Base-by-base conservation (phyloP, 2,113 vertebrate species). In the Elanoides forficatus region DNA sequence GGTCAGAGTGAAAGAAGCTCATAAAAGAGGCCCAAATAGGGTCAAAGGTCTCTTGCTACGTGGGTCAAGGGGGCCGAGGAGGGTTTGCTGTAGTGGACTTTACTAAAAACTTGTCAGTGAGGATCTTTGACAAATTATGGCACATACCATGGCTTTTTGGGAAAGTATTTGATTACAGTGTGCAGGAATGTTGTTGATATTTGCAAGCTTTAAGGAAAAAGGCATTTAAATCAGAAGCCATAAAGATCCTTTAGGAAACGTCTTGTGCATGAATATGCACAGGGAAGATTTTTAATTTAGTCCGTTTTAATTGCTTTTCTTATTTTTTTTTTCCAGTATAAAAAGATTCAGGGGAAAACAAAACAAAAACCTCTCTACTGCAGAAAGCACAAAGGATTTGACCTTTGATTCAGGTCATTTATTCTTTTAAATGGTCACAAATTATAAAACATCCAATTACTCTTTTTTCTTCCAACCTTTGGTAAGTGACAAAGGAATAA, bases 71-170 rank as follows among this genome's bases (percentile, higher is more conserved):
- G 98, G 99, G 98, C 98, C 98, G 91, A 96, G 94, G 97, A 98
- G 98, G 98, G 98, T 99, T 97, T 97, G 98, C 99, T 98, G 98
- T 98, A 98, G 98, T 98, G 98, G 99, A 99, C 98, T 98, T 99
- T 98, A 98, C 99, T 98, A 98, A 99, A 98, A 98, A 99, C 98
- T 99, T 99, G 99, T 99, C 99, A 98, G 98, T 97, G 98, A 98
- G 98, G 98, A 98, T 98, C 98, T 98, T 98, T 99, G 98, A 99
- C 99, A 99, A 99, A 99, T 99, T 99, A 99, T 99, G 98, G 98
- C 97, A 88, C 98, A 99, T 99, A 99, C 99, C 99, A 97, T n/a
- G 93, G 97, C 97, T 98, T 97, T 98, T 96, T 93, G 98, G 95
- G 89, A 98, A 98, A 99, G 98, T 98, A 98, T 99, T 99, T 98